phyloP scores from a whole-genome alignment of 2,797 vertebrate species.

The Platyrinchus mystaceus region DNA sequence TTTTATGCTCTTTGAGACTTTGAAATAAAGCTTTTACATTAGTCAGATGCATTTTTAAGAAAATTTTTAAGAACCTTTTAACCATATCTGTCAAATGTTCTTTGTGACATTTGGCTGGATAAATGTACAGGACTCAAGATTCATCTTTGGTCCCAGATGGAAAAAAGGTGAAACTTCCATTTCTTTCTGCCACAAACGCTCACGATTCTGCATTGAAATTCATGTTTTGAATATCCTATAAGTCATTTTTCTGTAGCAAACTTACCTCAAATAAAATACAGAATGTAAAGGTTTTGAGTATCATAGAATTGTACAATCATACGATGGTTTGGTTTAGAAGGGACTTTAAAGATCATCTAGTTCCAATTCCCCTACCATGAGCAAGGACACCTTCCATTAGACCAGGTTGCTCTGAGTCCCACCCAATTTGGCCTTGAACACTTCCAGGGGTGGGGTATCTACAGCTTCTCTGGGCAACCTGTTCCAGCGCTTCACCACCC shows the following conservation, averaged over 20 bases:
- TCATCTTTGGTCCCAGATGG: background rate
- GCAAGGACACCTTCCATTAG: background rate
- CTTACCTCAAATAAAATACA: background rate
- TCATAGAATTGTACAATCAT: background rate
- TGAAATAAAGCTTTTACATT: background rate
- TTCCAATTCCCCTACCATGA: background rate
- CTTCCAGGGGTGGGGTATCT: background rate
- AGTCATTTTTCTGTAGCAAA: background rate
- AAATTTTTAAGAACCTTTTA: background rate
- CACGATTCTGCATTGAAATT: background rate
- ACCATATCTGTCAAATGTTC: background rate
- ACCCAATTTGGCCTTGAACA: background rate
- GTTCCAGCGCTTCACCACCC: too few species aligned
- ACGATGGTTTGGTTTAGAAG: background rate
- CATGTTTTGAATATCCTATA: background rate
- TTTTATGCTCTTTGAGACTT: background rate
- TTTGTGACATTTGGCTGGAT: background rate
- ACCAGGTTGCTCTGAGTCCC: background rate
- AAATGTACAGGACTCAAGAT: rapidly evolving
- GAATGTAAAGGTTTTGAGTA: background rate
- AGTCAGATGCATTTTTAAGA: background rate
- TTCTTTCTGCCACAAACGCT: background rate
- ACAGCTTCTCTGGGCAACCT: background rate
- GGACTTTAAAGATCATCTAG: background rate
- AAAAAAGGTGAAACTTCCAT: background rate